phyloP scores from a whole-genome alignment of 2,113 vertebrate species.

The human region GRCh38 chr5:122470001-122470500 shows the following conservation, averaged over 20 bases:
- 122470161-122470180: conserved; percentile 20
- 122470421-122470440: conserved; percentile 74
- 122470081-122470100: neutral
- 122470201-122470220: conserved; percentile 33
- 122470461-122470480: conserved; percentile 63
- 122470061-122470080: conserved; percentile 20
- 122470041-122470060: neutral
- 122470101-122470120: neutral
- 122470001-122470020: neutral
- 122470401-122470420: conserved; percentile 51
- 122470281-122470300: conserved; percentile 26
- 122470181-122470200: neutral
- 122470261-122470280: conserved; percentile 3
- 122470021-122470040: neutral
- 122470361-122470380: conserved; percentile 62
- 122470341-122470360: conserved; percentile 63
- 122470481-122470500: conserved; percentile 62
- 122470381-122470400: neutral
- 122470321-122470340: conserved; percentile 51
- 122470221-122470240: conserved; percentile 44
- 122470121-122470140: neutral
- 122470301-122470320: conserved; percentile 64
- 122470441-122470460: conserved; percentile 55
- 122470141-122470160: neutral
- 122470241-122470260: conserved; percentile 68